These are phyloP conservation scores for Coracopsis vasa DNA, from an alignment of 2,113 vertebrate species.

Conservation along the genomic window DNA sequence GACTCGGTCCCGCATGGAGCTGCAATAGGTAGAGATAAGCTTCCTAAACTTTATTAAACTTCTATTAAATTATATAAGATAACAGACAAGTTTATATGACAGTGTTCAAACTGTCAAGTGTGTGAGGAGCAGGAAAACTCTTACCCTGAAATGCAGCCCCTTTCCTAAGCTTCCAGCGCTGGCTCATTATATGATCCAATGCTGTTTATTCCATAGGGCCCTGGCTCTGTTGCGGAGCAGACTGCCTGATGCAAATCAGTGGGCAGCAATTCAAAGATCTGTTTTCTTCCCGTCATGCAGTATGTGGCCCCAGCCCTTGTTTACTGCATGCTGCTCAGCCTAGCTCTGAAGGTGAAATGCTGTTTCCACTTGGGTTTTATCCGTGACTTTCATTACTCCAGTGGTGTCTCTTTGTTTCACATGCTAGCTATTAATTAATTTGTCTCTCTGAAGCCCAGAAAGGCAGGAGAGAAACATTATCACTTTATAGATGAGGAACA, in stretches of 20 bases:
- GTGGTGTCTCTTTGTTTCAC: not conserved
- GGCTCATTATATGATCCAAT: not conserved
- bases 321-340: not conserved
- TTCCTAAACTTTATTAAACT: not conserved
- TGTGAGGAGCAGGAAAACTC: not conserved
- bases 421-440: slow-evolving; percentile 24
- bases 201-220: not conserved
- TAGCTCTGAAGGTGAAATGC: not conserved
- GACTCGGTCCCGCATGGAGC: not conserved
- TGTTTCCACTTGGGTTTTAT: not conserved
- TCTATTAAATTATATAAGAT: not conserved
- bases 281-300: not conserved
- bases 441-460: not conserved
- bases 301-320: not conserved
- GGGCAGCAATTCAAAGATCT: not conserved
- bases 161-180: not conserved
- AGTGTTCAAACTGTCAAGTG: not conserved
- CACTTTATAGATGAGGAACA: not conserved
- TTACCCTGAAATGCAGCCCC: not conserved
- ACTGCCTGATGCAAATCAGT: not conserved
- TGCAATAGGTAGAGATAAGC: not conserved
- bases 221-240: not conserved
- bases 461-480: not conserved
- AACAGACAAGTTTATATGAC: not conserved
- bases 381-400: not conserved